These are phyloP conservation scores for Alentia gelatinosa DNA, from an alignment of 2,888 invertebrate species.

Conservation along the genomic window DNA sequence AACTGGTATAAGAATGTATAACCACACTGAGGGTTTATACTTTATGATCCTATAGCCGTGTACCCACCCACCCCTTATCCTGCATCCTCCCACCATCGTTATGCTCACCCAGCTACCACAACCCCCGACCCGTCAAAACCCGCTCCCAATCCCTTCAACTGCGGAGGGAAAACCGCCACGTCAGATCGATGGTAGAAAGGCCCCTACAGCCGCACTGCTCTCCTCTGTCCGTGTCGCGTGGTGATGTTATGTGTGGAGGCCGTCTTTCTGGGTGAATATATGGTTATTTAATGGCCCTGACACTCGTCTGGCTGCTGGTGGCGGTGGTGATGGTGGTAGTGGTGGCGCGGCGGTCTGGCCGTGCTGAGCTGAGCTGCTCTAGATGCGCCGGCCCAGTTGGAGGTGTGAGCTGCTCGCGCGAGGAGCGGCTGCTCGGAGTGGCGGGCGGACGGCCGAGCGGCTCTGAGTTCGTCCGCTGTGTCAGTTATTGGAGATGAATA, in stretches of 20 bases:
- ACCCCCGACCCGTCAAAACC: too few relatives aligned
- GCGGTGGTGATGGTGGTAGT: too few relatives aligned
- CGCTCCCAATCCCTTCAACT: too few relatives aligned
- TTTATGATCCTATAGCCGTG: too few relatives aligned
- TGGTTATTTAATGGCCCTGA: slow-evolving; percentile 40
- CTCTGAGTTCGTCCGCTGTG: background rate
- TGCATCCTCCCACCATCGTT: too few relatives aligned
- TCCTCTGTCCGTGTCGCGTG: background rate
- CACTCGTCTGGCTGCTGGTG: slow-evolving; percentile 25
- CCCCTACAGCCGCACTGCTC: background rate
- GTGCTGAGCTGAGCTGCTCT: slow-evolving; percentile 12
- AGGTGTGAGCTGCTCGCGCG: slow-evolving; percentile 17
- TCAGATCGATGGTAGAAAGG: background rate
- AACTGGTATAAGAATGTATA: too few relatives aligned
- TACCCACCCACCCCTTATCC: too few relatives aligned
- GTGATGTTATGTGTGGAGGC: background rate
- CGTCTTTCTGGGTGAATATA: background rate
- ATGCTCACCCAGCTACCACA: too few relatives aligned
- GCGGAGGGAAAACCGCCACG: too few relatives aligned
- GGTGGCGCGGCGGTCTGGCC: background rate
- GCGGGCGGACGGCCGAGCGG: background rate
- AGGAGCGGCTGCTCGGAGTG: background rate
- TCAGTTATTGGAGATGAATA: background rate
- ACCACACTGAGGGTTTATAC: too few relatives aligned
- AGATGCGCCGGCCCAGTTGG: background rate